Base-by-base conservation (phyloP, 2,888 invertebrate genomes). In the Ptychoptera albimana region DNA sequence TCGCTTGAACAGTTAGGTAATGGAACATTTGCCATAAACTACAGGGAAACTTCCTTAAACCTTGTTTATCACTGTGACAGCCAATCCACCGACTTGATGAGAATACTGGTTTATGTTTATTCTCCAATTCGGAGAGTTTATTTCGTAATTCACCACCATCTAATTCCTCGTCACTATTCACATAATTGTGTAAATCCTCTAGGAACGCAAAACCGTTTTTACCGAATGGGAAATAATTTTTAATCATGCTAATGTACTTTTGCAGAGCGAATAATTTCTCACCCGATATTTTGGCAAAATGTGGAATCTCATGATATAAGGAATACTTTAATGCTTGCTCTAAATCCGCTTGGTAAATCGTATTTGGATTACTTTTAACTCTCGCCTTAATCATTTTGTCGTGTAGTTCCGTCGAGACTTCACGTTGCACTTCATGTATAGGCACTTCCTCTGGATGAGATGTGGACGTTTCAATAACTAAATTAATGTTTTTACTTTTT, bases 11-110 rank as follows among this genome's bases (percentile, higher is more conserved):
- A 1, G 91, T 87, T 45, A 98, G 64, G 34, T 82, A 83, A 59
- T 98, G 98, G 60, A 94, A 98, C 52, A 93, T 66, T 11, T 80
- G 83, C 98, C 98, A 98, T 31, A 98, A 68, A 0, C 92, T 84
- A 65, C 97, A 98, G 1, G 93, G 85, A 61, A 87, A 97, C 10
- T 94, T 93, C 42, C 96, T 72, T 54, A 73, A 77, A 2, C 53
- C 52, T 0, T 76, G 64, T 45, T 74, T 70, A 53, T 91, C 91
- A 9, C 92, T 89, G 52, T 71, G 72, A 58, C 97, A 98, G 2
- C 80, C 82, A 32, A 84, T 64, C 77, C 83, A 96, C n/a, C 67
- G 64, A 15, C 57, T 55, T 0, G 67, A 57, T 1, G 61, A 56
- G 47, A 58, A 63, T 8, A 80, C 70, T 12, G 76, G 72, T n/a